Conservation (phyloP, 2,888 invertebrate species). For the Gymnoscelis rufifasciata region DNA sequence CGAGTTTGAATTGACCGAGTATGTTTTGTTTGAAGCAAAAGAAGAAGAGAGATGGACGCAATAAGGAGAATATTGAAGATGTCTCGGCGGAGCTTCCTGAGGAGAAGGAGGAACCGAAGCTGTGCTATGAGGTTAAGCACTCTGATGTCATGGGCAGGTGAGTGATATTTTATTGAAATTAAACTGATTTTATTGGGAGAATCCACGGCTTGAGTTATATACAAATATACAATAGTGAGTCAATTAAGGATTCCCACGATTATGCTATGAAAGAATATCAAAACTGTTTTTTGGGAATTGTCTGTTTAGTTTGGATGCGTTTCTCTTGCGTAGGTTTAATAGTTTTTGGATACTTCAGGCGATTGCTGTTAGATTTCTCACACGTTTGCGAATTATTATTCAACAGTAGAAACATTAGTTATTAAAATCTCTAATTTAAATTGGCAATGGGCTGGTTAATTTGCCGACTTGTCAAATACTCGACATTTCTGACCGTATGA, state of each 20-base stretch:
- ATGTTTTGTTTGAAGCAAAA: slow-evolving; percentile 58
- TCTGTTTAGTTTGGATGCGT: no score
- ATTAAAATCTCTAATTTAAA: not conserved
- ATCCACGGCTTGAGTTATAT: no score
- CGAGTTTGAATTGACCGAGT: slow-evolving; percentile 13
- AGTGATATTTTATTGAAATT: slow-evolving; percentile 27
- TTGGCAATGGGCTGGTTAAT: slow-evolving; percentile 10
- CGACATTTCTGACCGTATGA: slow-evolving; percentile 7
- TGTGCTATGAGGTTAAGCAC: slow-evolving; percentile 77
- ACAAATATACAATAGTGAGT: no score
- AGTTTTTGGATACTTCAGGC: no score
- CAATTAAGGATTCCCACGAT: no score
- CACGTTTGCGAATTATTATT: no score
- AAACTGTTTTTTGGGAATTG: no score
- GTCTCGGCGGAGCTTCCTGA: slow-evolving; percentile 34
- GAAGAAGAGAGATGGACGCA: slow-evolving; percentile 55
- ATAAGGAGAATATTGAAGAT: slow-evolving; percentile 61
- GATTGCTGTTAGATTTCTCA: no score
- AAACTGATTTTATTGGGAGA: no score
- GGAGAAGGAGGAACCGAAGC: slow-evolving; percentile 78
- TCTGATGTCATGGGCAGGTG: slow-evolving; percentile 82
- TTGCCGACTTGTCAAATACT: slow-evolving; percentile 6
- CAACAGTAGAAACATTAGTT: not conserved
- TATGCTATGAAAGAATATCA: no score
- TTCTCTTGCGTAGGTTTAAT: no score